Conservation (phyloP, 2,888 invertebrate genomes). For the Erebia palarica region DNA sequence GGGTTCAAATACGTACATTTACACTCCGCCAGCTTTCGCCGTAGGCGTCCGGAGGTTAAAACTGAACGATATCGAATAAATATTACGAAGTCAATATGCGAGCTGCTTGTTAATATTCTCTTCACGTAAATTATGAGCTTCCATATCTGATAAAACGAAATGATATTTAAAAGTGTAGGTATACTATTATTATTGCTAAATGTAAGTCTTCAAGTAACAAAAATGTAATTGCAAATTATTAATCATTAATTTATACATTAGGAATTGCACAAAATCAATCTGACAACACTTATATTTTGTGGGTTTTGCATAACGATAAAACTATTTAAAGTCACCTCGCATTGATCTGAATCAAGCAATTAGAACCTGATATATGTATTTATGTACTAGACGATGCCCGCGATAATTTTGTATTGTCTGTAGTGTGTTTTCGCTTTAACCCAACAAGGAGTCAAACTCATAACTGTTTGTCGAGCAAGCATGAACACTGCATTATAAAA, state of each 20-base stretch:
- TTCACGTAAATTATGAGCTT: constrained; percentile 16
- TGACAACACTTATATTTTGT: no score
- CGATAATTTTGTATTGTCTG: no score
- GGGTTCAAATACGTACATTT: constrained; percentile 33
- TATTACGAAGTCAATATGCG: constrained; percentile 24
- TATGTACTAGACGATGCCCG: no score
- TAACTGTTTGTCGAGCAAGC: background rate
- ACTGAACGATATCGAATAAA: constrained; percentile 30
- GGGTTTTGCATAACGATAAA: no score
- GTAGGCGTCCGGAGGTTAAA: constrained; percentile 25
- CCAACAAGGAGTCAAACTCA: background rate
- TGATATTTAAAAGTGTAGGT: background rate
- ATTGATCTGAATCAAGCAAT: no score
- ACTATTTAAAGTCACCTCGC: no score
- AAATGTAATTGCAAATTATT: no score
- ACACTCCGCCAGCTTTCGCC: constrained; percentile 25
- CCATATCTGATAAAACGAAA: constrained; percentile 13
- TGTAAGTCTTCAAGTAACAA: no score
- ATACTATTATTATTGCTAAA: background rate
- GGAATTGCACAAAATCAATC: no score
- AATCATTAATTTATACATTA: no score
- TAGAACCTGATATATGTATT: no score
- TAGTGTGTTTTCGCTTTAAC: no score
- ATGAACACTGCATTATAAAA: background rate
- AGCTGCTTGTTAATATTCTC: constrained; percentile 28